phyloP scores from a whole-genome alignment of 37 sponge, comb jelly and placozoan species.

The Chondrilla cf. caribensis region DNA sequence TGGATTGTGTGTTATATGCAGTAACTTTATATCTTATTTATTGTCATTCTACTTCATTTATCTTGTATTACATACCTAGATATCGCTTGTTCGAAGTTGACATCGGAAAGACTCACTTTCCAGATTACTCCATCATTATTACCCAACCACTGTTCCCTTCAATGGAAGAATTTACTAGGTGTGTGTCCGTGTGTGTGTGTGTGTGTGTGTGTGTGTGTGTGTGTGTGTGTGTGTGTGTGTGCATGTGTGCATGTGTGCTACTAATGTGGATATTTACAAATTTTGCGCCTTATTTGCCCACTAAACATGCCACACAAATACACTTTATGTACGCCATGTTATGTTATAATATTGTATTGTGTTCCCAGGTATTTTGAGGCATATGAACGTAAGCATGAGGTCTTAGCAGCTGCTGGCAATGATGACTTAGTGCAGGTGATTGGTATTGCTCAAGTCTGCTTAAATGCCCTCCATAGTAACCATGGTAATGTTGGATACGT shows the following conservation, averaged over 20 bases:
- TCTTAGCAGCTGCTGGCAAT: background rate
- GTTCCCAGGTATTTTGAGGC: slow-evolving; percentile 9
- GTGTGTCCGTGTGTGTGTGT: too few species aligned
- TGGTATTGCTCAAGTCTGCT: background rate
- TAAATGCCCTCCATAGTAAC: background rate
- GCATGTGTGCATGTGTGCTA: too few species aligned
- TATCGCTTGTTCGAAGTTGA: slow-evolving; percentile 67
- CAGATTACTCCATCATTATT: slow-evolving; percentile 49
- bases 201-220: too few species aligned
- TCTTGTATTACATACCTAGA: too few species aligned
- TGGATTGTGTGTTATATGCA: too few species aligned
- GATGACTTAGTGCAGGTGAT: background rate
- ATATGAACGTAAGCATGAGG: background rate
- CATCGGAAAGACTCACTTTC: slow-evolving; percentile 48
- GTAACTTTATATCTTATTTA: too few species aligned
- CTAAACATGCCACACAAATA: too few species aligned
- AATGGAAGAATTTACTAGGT: slow-evolving; percentile 61
- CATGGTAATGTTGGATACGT: too few species aligned
- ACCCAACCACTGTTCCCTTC: slow-evolving; percentile 54
- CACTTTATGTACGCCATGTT: too few species aligned
- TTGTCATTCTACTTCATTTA: background rate
- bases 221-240: too few species aligned
- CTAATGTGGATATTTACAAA: too few species aligned
- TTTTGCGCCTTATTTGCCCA: too few species aligned
- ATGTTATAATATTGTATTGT: background rate